These are phyloP conservation scores for Anolis sagrei DNA, from an alignment of 2,113 vertebrate species.

Conservation along the genomic window DNA sequence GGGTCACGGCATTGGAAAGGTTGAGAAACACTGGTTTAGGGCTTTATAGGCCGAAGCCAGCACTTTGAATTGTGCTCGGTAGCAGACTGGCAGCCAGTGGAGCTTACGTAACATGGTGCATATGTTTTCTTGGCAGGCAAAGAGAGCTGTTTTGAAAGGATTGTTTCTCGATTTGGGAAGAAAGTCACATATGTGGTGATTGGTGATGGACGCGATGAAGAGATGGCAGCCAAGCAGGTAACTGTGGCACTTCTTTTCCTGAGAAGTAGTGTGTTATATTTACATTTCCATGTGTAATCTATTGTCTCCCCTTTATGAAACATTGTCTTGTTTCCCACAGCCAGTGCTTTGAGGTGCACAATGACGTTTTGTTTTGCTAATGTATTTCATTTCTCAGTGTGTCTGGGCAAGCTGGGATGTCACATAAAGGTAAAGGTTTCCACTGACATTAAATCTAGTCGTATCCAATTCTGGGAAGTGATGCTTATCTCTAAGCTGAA, in stretches of 20 bases:
- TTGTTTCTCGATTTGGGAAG: slow-evolving; percentile 95
- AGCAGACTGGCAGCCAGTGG: no score
- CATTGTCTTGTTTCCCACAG: neutral
- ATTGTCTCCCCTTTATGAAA: neutral
- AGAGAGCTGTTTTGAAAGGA: slow-evolving; percentile 98
- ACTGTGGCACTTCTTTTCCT: neutral
- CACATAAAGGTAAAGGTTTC: no score
- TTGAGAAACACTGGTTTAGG: no score
- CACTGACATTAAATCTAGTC: no score
- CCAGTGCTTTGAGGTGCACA: no score
- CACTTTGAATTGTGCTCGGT: no score
- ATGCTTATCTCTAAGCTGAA: no score
- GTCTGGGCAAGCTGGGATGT: neutral
- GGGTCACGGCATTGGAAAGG: no score
- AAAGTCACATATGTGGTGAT: slow-evolving; percentile 98
- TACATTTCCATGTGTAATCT: no score
- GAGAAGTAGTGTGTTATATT: neutral
- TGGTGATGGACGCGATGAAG: slow-evolving; percentile 95
- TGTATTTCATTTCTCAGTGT: neutral
- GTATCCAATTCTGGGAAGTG: no score
- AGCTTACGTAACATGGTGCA: no score
- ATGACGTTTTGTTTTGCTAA: neutral
- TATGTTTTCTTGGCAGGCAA: slow-evolving; percentile 86
- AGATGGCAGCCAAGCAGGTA: slow-evolving; percentile 98
- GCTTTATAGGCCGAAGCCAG: no score